Evolutionary conservation across 2,113 vertebrate species (phyloP), one percentile per base, ranked within the genome.

Genomic region (Sinocyclocheilus maitianheensis): DNA sequence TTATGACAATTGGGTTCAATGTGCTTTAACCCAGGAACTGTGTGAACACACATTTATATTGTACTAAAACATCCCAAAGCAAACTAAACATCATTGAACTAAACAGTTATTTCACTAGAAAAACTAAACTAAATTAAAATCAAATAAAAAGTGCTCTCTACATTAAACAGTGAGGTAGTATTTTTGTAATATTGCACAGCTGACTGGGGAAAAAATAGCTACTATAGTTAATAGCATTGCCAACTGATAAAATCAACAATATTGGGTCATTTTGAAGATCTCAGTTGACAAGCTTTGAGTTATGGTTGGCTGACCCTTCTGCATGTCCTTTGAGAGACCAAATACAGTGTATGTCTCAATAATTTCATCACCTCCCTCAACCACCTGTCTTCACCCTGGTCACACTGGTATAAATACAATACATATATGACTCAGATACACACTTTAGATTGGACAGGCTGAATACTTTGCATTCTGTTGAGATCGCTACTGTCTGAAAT

Each of bases 401-500:
- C 40, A 14, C 30, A 40, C 24, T 46, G 43, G 12, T 24, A 60
- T 82, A 76, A 65, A 55, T 30, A 58, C 2, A 69, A 34, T 85
- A 71, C 51, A 72, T 46, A 20, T 46, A 63, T 34, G 4, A 37
- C 58, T 83, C 74, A 30, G 67, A 20, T 72, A 58, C 71, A 40
- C 69, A 72, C 51, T 60, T 76, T 26, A 78, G 37, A 81, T 67
- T 46, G 62, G 40, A 67, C 40, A 67, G 14, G 40, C 40, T 46
- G 9, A 67, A 48, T 81, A 26, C 9, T 67, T 10, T 63, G 43
- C 62, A 26, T 81, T 81, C 14, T 12, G 10, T 67, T 26, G n/a
- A 48, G 46, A 34, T 58, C 26, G 81, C 81, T 71, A 71, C 81
- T 83, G 83, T 85, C 30, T 88, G 60, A 82, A 83, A 77, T 48